Base-by-base conservation (phyloP, 2,888 invertebrate genomes). In the Phania funesta region DNA sequence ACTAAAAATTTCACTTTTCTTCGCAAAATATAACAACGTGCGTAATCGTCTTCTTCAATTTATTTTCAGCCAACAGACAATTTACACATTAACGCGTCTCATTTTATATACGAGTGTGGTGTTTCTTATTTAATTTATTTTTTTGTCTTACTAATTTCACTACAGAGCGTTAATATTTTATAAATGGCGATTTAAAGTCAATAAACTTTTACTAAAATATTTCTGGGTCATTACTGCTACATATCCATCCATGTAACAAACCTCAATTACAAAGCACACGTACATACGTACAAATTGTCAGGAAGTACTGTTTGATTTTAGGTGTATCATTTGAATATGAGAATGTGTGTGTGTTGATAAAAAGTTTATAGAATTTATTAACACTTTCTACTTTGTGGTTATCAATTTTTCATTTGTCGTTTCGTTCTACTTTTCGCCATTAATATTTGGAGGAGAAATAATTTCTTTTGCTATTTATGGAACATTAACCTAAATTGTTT, bases 351-450 rank as follows among this genome's bases (percentile, higher is more conserved):
- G 20, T 54, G 54, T 48, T 20, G 20, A 20, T 46, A n/a, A 32
- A 38, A 48, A 35, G 20, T 76, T 50, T 65, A 44, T 56, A 65
- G 24, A 44, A 54, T 65, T 68, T 54, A 77, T 81, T 78, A 78
- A 70, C 78, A 82, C 82, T 82, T 82, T 82, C 82, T 78, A 74
- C 29, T 64, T 56, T 74, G n/a, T n/a, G 64, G 29, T 52, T 48
- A 32, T 48, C 26, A 16, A 6, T 38, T 67, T 35, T 65, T 65
- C 24, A 29, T 76, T 58, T 64, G 38, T 67, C 18, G 56, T 58
- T 52, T 65, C n/a, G 2, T 58, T 76, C 1, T 65, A 22, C 20
- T 65, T 58, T 20, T 26, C 9, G 6, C 11, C 22, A 16, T 48
- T 58, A 78, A 77, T 64, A 73, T 77, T 77, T 73, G 46, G 38